Base-by-base conservation (phyloP, 2,797 vertebrate species). In the Rallus crepitans region DNA sequence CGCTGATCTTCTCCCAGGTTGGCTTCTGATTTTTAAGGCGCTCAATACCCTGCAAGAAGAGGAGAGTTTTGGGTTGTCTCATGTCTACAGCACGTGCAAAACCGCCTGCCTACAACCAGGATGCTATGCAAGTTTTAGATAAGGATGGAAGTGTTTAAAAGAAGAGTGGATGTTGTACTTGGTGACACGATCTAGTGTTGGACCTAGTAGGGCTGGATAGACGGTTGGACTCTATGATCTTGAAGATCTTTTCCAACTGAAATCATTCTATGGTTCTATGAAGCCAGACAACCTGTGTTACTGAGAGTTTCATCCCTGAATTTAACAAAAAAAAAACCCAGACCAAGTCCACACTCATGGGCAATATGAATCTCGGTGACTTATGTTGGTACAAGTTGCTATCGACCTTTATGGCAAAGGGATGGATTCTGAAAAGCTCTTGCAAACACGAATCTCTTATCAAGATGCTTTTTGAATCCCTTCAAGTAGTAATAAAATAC, bases 21-120 rank as follows among this genome's bases (percentile, higher is more conserved):
- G 98, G 98, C 16, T 98, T 97, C 97, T 99, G 98, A 13, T 99
- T 98, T 92, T 99, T 99, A 84, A 99, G 98, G 57, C 98, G 98
- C 94, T 99, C 99, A 13, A 99, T 99, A 60, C 98, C 99, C 99
- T 99, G 98, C 70, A 90, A 95, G 94, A 87, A 97, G 57, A 96
- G 27, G 75, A 95, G 88, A 94, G 25, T 37, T 73, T 20, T 56
- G 55, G 84, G 69, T 95, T 0, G 2, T 45, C 40, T 94, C 61
- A 53, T 0, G 0, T 55, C 55, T 20, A 24, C 0, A 39, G 50
- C 47, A 19, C 3, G 6, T 16, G 65, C 53, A 65, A 39, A 71
- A 55, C 19, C 12, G 24, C 48, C 61, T 13, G 4, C 4, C 80
- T 39, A 61, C 1, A 80, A 39, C 39, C 53, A 47, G 28, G 45